These are phyloP conservation scores for Vanacampus margaritifer DNA, from an alignment of 2,113 vertebrate species.

Conservation along the genomic window DNA sequence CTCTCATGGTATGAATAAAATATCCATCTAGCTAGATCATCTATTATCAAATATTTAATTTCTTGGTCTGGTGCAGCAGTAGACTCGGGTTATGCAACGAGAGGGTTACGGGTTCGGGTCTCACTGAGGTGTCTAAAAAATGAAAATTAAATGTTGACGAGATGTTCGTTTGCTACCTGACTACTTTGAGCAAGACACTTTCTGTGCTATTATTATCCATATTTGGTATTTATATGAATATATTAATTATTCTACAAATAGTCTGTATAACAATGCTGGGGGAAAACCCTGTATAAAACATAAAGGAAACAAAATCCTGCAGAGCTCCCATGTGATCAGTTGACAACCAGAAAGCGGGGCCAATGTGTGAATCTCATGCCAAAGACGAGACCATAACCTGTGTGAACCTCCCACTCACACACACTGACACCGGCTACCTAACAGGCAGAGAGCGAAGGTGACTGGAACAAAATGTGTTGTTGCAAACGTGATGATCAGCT, in stretches of 20 bases:
- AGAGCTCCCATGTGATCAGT: background rate
- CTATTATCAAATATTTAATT: no score
- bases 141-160: no score
- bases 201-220: no score
- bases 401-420: background rate
- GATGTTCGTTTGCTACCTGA: no score
- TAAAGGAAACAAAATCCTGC: background rate
- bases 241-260: background rate
- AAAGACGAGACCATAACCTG: background rate
- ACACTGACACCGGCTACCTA: slow-evolving; percentile 8
- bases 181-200: no score
- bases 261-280: no score
- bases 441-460: slow-evolving; percentile 40
- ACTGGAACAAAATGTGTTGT: slow-evolving; percentile 61
- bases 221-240: background rate
- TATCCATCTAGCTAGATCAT: no score
- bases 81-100: no score
- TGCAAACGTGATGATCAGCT: slow-evolving; percentile 52
- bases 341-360: background rate
- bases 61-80: no score
- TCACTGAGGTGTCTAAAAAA: no score
- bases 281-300: background rate
- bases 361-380: background rate
- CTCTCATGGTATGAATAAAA: no score
- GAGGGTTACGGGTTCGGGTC: no score